Conservation (phyloP, 2,797 vertebrate genomes). For the Pristis pectinata region DNA sequence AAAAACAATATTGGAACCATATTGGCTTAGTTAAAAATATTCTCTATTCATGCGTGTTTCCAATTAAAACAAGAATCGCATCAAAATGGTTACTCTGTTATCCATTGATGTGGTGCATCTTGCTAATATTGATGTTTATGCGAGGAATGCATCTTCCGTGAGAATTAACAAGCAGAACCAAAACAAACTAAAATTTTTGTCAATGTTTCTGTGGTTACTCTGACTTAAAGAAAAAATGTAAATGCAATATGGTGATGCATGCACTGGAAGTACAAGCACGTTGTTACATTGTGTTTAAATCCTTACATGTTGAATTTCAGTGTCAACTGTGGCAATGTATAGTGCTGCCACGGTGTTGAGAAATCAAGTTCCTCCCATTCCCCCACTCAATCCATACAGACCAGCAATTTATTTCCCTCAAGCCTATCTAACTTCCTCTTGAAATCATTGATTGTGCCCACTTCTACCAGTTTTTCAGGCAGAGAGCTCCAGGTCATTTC, state of each 20-base stretch:
- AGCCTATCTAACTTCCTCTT: too few relatives aligned
- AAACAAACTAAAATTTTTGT: neutral
- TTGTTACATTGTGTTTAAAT: neutral
- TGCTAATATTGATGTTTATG: neutral
- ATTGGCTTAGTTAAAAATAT: neutral
- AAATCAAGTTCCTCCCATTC: too few relatives aligned
- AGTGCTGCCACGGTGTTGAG: neutral
- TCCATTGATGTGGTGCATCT: neutral
- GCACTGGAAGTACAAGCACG: neutral
- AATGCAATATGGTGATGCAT: neutral
- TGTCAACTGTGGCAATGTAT: neutral
- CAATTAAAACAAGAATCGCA: neutral
- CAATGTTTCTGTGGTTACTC: neutral
- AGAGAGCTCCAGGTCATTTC: too few relatives aligned
- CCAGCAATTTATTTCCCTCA: too few relatives aligned
- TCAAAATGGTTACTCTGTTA: neutral
- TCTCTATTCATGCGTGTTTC: neutral
- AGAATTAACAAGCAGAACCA: neutral
- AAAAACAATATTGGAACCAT: neutral
- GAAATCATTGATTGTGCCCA: too few relatives aligned
- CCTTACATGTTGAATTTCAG: neutral
- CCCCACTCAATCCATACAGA: too few relatives aligned
- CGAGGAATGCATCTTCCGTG: slow-evolving; percentile 10
- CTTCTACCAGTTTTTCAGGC: too few relatives aligned
- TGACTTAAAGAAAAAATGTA: neutral